Evolutionary conservation across 37 sponge, comb jelly and placozoan species (phyloP).

Genomic region (Axinella damicornis): DNA sequence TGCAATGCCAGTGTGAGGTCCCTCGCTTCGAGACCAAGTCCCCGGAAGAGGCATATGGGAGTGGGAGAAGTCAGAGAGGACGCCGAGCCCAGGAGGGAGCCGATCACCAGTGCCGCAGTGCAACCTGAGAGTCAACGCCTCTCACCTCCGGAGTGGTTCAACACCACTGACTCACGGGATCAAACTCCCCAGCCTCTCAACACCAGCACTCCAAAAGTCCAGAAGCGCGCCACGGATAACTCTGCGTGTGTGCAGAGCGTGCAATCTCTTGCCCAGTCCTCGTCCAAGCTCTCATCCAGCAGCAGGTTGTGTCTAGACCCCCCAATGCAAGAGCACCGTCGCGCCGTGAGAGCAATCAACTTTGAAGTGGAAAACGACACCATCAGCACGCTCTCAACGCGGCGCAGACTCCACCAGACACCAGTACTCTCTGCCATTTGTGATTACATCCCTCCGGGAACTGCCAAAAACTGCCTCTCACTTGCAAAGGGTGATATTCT

Average conservation of each 20-base stretch:
- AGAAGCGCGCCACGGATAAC: no score
- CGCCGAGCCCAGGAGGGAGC: no score
- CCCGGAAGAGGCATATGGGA: no score
- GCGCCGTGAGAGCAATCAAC: not conserved
- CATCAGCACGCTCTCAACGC: not conserved
- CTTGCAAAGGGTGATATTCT: conserved; percentile 53
- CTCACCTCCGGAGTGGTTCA: no score
- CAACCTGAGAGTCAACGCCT: no score
- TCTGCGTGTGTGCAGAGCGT: not conserved
- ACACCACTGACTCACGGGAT: no score
- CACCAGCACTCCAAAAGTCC: not conserved
- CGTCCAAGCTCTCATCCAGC: not conserved
- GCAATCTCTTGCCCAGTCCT: not conserved
- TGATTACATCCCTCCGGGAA: conserved; percentile 29
- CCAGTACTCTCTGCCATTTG: conserved; percentile 19
- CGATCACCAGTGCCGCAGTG: no score
- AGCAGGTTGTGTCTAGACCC: no score
- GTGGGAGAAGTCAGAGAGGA: no score
- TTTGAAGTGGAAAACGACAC: not conserved
- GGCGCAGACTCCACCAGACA: not conserved
- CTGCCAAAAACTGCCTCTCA: conserved; percentile 18
- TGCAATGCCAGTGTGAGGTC: not conserved
- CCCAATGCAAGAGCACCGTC: no score
- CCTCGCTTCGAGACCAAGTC: no score
- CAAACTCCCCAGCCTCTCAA: not conserved